Percentiles rank a stretch among this genome's conserved stretches.
These are phyloP conservation scores for Palaemon carinicauda DNA, from an alignment of 1,140 invertebrate species.

Conservation along the genomic window DNA sequence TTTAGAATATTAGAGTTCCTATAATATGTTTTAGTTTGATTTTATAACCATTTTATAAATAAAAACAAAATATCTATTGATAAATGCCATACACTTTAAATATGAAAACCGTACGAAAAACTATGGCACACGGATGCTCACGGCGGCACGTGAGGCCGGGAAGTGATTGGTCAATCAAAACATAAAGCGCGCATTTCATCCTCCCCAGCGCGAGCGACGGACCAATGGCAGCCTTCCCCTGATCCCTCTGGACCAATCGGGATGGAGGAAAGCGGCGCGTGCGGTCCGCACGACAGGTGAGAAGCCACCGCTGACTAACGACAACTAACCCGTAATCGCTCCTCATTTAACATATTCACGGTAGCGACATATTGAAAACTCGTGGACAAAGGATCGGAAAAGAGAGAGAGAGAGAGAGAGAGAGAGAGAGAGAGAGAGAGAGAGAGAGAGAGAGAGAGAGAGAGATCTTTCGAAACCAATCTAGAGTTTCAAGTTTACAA, in stretches of 20 bases:
- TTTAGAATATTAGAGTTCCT: too few species aligned
- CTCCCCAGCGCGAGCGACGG: slow-evolving; percentile 23
- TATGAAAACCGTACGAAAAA: neutral
- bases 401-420: neutral
- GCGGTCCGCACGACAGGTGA: slow-evolving; percentile 48
- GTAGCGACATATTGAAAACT: neutral
- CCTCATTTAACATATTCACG: neutral
- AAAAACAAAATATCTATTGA: neutral
- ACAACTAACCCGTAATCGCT: neutral
- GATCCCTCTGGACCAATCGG: slow-evolving; percentile 22
- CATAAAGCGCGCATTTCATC: slow-evolving; percentile 47
- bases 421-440: neutral
- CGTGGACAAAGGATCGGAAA: neutral
- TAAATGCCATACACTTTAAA: too few species aligned
- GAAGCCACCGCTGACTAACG: slow-evolving; percentile 28
- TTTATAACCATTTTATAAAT: neutral
- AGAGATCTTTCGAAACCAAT: too few species aligned
- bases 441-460: too few species aligned
- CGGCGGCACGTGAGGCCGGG: slow-evolving; percentile 42
- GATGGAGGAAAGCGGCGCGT: slow-evolving; percentile 18
- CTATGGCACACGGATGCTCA: slow-evolving; percentile 2
- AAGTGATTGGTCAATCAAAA: slow-evolving; percentile 54
- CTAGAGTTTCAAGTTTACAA: too few species aligned
- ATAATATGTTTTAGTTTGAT: too few species aligned
- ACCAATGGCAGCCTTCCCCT: neutral